Evolutionary conservation across 2,888 invertebrate genomes (phyloP).

Genomic region (Noctua pronuba): DNA sequence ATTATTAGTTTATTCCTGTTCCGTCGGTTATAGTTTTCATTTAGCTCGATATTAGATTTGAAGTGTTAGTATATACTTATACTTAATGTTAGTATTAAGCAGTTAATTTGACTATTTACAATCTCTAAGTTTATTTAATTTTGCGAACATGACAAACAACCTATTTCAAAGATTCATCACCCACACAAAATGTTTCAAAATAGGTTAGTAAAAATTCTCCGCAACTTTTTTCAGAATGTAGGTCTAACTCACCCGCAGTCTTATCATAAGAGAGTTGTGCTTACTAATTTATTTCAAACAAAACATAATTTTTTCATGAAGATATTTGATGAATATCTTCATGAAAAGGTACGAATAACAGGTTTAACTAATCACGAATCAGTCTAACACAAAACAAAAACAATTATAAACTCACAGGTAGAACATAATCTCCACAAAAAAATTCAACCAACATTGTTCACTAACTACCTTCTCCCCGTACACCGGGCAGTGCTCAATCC

Average conservation of each 20-base stretch:
- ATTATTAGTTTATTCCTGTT: too few species aligned
- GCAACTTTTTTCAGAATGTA: neutral
- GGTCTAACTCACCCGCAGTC: neutral
- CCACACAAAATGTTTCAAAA: neutral
- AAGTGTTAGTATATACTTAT: too few species aligned
- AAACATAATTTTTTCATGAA: neutral
- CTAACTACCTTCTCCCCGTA: conserved; percentile 29
- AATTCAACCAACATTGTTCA: conserved; percentile 24
- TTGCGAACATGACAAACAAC: neutral
- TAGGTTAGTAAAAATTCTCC: neutral
- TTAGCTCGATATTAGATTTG: too few species aligned
- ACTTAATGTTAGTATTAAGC: too few species aligned
- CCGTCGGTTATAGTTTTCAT: too few species aligned
- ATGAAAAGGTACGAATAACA: neutral
- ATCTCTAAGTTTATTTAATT: neutral
- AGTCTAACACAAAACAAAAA: neutral
- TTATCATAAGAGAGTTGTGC: neutral
- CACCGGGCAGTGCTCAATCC: conserved; percentile 22
- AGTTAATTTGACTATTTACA: neutral
- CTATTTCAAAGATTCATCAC: neutral
- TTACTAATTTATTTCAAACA: neutral
- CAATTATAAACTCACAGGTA: neutral
- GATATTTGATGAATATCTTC: too few species aligned
- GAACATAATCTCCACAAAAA: conserved; percentile 1
- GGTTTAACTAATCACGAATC: neutral